Evolutionary conservation across 2,113 vertebrate species (phyloP).

Genomic region (Pterocles gutturalis): DNA sequence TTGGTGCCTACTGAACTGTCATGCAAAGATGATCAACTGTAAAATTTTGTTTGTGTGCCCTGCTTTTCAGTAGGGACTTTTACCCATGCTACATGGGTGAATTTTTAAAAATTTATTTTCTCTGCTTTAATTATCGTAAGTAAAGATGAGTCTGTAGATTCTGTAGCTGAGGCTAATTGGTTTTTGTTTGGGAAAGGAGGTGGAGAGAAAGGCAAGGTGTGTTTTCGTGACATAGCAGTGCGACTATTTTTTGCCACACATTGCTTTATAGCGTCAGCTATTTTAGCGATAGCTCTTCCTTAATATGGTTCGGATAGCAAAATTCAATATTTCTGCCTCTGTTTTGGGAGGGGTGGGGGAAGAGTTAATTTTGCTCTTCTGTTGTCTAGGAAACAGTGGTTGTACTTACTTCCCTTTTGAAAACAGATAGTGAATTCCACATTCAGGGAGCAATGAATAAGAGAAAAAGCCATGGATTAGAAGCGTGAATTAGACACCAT

Average conservation of each 20-base stretch:
- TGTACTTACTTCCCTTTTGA: conserved; percentile 54
- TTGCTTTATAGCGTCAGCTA: neutral
- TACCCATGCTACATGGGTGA: neutral
- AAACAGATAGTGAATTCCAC: conserved; percentile 59
- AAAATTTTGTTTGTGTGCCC: neutral
- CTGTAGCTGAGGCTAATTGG: neutral
- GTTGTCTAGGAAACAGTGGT: conserved; percentile 66
- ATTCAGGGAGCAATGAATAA: conserved; percentile 48
- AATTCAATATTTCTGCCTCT: neutral
- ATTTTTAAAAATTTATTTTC: neutral
- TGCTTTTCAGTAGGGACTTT: neutral
- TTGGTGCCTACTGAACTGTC: neutral
- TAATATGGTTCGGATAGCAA: neutral
- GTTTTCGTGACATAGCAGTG: fast-evolving
- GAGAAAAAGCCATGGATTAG: conserved; percentile 60
- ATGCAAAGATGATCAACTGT: neutral
- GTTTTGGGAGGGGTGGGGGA: conserved; percentile 6
- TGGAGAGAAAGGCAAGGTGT: neutral
- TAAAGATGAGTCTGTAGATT: neutral
- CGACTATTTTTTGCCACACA: neutral
- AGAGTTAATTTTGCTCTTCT: conserved; percentile 64
- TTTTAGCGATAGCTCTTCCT: neutral
- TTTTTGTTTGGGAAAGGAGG: neutral
- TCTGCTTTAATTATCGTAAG: neutral
- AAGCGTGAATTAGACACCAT: conserved; percentile 45